Evolutionary conservation across 2,797 vertebrate species (phyloP), one percentile per base, ranked within the genome.

Genomic region (Nyctalus aviator): DNA sequence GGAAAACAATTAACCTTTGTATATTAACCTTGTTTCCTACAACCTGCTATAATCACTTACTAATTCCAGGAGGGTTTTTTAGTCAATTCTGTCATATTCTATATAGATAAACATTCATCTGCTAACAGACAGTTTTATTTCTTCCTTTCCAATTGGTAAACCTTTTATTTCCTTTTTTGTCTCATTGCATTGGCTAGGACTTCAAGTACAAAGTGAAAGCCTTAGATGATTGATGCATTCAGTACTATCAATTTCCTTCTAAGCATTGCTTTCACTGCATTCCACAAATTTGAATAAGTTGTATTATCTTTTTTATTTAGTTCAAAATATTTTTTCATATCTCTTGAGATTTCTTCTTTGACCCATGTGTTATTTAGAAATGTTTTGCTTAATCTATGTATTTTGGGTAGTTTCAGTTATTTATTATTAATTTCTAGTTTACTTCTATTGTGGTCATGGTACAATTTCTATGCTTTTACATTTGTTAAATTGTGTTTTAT

Each of bases 401-500:
- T 69, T 77, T 77, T 46, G 30, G 30, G 71, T n/a, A 32, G 68
- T 91, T 78, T 72, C 79, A 75, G 35, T 84, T 91, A 44, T n/a
- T 57, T 30, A 37, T 69, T 69, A 55, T 66, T 66, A 66, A 66
- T 91, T 57, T 69, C 23, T 35, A 69, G 59, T 48, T 84, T 91
- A 77, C 44, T 48, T 77, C 13, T 64, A 85, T 17, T 78, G 37
- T 69, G n/a, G 18, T 69, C 30, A 68, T 0, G 64, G 15, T 84
- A 30, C 55, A 23, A 84, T 76, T 57, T 84, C 48, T 57, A 55
- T 68, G 64, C 8, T 57, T 84, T 84, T 46, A 68, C 23, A 57
- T 77, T 84, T 77, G n/a, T 84, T 91, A 76, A 69, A 77, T n/a
- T 84, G 15, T 91, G 72, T 84, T 91, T 77, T 77, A 68, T 37